phyloP scores from a whole-genome alignment of 1,140 invertebrate species.

The Vanessa atalanta region DNA sequence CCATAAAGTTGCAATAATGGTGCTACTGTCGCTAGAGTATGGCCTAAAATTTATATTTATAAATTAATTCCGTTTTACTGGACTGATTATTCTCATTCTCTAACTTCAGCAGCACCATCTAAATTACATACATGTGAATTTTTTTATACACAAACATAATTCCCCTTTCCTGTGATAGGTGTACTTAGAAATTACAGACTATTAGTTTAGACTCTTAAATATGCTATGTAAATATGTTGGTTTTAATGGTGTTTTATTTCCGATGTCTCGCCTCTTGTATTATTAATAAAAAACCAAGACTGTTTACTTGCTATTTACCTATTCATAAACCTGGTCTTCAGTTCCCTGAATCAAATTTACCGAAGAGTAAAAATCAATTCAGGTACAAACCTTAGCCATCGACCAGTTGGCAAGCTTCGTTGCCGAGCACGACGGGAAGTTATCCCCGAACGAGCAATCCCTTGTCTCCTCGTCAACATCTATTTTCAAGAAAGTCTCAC shows the following conservation, averaged over 20 bases:
- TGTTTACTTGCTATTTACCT: constrained; percentile 3
- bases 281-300: not conserved
- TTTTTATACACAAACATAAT: too few species aligned
- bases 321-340: not conserved
- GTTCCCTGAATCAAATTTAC: constrained; percentile 22
- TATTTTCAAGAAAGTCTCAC: constrained; percentile 55
- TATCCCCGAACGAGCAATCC: constrained; percentile 57
- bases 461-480: constrained; percentile 69
- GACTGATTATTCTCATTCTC: too few species aligned
- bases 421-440: constrained; percentile 39
- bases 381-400: constrained; percentile 57
- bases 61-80: too few species aligned
- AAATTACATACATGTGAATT: too few species aligned
- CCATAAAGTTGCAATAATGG: too few species aligned
- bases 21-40: too few species aligned
- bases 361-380: constrained; percentile 25
- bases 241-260: not conserved
- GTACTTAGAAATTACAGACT: too few species aligned
- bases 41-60: too few species aligned
- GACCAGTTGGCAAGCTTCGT: constrained; percentile 54
- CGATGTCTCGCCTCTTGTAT: not conserved
- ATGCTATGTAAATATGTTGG: not conserved
- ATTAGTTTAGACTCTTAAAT: too few species aligned
- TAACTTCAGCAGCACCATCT: too few species aligned
- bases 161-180: too few species aligned